Base-by-base conservation (phyloP, 1,140 invertebrate species). In the Mizuhopecten yessoensis region DNA sequence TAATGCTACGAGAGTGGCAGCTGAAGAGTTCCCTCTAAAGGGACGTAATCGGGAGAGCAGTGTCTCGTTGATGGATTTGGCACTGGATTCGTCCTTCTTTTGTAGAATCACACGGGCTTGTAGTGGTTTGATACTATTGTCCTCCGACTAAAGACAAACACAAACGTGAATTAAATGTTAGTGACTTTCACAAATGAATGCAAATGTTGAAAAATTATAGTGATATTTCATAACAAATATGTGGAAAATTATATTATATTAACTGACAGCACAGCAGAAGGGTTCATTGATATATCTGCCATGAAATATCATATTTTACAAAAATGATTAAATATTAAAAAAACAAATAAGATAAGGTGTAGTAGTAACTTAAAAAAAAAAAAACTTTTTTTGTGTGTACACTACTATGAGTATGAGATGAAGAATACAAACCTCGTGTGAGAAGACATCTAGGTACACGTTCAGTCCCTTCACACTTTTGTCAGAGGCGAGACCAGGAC, bases 11-110 rank as follows among this genome's bases (percentile, higher is more conserved):
- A 96, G 92, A 0, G 94, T 95, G 0, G 95, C 95, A 34, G 95
- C 93, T 75, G 95, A 92, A 75, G 94, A 91, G 86, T 94, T 95
- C 13, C 94, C 92, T 36, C 95, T 92, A 88, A 95, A 94, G 0
- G 96, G 96, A 9, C 96, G 94, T 45, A 96, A 92, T 33, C 95
- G 92, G 29, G 95, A 93, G 87, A 96, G 88, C 20, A 96, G 90
- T 23, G 94, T 94, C 42, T 96, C 96, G 92, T 95, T 96, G 0
- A 96, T 36, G n/a, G 92, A 87, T 91, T 96, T 96, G 3, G 91
- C 88, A 34, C 88, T 90, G 13, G 90, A 42, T 34, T 96, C 96
- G 87, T 96, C 96, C 88, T 96, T 96, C 39, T 95, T 94, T 23
- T 93, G 93, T 34, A 96, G 92, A 13, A 88, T 93, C 17, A 95